Base-by-base conservation (phyloP, 1,140 invertebrate species). In the Potamilus streckersoni region DNA sequence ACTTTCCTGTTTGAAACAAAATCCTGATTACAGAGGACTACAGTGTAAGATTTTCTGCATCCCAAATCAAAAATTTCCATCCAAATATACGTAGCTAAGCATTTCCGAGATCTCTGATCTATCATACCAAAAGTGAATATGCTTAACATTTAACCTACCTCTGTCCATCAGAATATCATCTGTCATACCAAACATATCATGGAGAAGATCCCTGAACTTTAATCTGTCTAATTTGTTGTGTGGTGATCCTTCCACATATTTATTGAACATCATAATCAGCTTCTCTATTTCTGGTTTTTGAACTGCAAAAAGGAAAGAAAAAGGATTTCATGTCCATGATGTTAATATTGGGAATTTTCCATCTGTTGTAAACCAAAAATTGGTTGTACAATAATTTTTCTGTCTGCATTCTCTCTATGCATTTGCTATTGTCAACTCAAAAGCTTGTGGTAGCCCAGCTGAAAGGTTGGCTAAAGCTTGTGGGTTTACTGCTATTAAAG, bases 151-250 rank as follows among this genome's bases (percentile, higher is more conserved):
- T 20, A 57, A 73, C 73, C 73, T 74, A 89, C 88, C 93, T 74
- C 96, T 91, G 79, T 97, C 96, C 86, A 96, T 93, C 31, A 97
- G 89, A 15, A 94, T 92, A 83, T 96, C 95, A 88, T 97, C 95
- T 0, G 95, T 96, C 23, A 97, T 93, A 82, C 95, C 94, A 85
- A 97, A 96, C 1, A 93, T 95, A 78, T 94, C 95, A 89, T 96
- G 95, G 76, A 97, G 89, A 12, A 96, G 91, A 80, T 97, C 95
- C 1, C 95, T 92, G 86, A 97, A 97, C 62, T 95, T 93, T 13
- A 91, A 92, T 64, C 95, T 92, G 86, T 96, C 95, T 76, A 97
- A 67, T 23, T 95, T 85, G 8, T 78, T 73, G 67, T 83, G 76
- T 20, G 74, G 14, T 57, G 69, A 57, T n/a, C 27, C 77, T 73